Percentiles rank a stretch among this genome's conserved stretches.
phyloP scores from a whole-genome alignment of 2,113 vertebrate species.

The Salvelinus namaycush region DNA sequence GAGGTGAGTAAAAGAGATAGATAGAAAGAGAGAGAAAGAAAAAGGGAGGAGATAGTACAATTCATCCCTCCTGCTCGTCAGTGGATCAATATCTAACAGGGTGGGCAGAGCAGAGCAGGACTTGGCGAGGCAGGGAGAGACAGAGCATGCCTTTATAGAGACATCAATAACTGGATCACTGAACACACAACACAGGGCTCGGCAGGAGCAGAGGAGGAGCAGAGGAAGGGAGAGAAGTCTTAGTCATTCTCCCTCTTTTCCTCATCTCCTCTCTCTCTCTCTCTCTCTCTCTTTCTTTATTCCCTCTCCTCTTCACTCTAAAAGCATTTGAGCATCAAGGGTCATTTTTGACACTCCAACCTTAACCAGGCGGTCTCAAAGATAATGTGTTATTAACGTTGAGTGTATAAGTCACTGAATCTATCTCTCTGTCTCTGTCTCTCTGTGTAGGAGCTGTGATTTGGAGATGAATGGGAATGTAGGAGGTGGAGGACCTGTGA shows the following conservation, averaged over 20 bases:
- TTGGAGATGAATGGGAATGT: slow-evolving; percentile 87
- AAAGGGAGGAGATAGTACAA: too few relatives aligned
- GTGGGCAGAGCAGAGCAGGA: background rate
- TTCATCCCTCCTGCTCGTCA: slow-evolving; percentile 15
- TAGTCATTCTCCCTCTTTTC: background rate
- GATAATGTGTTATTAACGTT: too few relatives aligned
- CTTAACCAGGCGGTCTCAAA: too few relatives aligned
- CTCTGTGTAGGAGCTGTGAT: slow-evolving; percentile 57
- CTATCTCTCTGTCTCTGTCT: background rate
- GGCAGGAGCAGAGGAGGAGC: too few relatives aligned
- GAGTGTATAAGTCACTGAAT: background rate
- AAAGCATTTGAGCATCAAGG: too few relatives aligned
- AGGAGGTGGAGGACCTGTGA: slow-evolving; percentile 64
- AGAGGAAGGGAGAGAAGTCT: too few relatives aligned
- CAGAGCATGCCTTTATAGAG: background rate
- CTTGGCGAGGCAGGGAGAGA: slow-evolving; percentile 4
- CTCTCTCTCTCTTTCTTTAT: background rate
- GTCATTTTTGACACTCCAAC: too few relatives aligned
- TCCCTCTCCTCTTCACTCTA: background rate
- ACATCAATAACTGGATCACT: slow-evolving; percentile 38
- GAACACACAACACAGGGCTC: slow-evolving; percentile 9
- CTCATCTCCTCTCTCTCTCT: background rate
- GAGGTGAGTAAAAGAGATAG: too few relatives aligned
- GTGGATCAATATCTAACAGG: slow-evolving; percentile 20
- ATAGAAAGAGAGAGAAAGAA: too few relatives aligned